These are phyloP conservation scores for Bathynomus jamesi DNA, from an alignment of 1,140 invertebrate genomes.

Conservation along the genomic window DNA sequence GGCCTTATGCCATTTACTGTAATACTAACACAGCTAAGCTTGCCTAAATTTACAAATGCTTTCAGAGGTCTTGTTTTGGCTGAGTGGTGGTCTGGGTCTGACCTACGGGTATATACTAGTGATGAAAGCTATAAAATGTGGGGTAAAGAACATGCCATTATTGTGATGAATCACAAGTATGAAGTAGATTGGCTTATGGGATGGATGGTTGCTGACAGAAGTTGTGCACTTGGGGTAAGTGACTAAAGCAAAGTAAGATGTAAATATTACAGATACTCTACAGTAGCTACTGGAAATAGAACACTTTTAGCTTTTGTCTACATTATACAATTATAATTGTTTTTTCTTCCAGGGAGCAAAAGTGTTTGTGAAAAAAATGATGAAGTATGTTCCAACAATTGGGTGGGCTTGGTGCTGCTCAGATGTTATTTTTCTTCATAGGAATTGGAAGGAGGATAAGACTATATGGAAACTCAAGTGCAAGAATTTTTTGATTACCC, in stretches of 20 bases:
- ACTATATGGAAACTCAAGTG: conserved; percentile 69
- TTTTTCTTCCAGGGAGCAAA: conserved; percentile 63
- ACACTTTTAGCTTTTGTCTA: neutral
- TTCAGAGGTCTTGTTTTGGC: conserved; percentile 12
- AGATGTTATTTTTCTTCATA: conserved; percentile 84
- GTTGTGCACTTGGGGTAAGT: conserved; percentile 66
- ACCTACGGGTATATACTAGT: conserved; percentile 65
- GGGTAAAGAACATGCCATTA: conserved; percentile 78
- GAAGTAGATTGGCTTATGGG: conserved; percentile 92
- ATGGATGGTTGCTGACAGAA: conserved; percentile 74
- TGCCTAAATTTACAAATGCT: neutral
- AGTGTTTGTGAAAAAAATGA: conserved; percentile 86
- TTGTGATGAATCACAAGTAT: conserved; percentile 91
- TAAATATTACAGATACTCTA: no score
- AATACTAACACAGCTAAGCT: neutral
- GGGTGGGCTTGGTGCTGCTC: conserved; percentile 93
- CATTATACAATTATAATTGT: neutral
- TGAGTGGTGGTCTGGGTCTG: conserved; percentile 65
- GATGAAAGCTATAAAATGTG: conserved; percentile 68
- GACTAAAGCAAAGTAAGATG: no score
- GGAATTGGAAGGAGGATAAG: conserved; percentile 76
- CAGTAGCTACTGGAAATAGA: neutral
- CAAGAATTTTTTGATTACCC: conserved; percentile 74
- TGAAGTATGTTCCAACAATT: conserved; percentile 83
- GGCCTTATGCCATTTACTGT: neutral